phyloP scores from a whole-genome alignment of 2,113 vertebrate genomes.

The Girardinichthys multiradiatus region DNA sequence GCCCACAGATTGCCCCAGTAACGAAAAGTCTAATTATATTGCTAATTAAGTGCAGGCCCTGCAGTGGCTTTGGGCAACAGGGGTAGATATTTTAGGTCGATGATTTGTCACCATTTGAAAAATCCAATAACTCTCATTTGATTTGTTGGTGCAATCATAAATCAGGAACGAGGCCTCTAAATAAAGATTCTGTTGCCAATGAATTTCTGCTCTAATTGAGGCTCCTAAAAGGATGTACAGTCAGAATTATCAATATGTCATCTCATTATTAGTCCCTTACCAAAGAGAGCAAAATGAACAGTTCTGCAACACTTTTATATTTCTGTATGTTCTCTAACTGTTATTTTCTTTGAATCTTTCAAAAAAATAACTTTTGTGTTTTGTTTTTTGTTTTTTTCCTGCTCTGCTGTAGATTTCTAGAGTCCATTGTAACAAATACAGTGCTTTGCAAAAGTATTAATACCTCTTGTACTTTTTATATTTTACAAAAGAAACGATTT shows the following conservation, averaged over 20 bases:
- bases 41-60: conserved; percentile 75
- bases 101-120: conserved; percentile 76
- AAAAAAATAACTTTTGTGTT: not conserved
- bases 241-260: conserved; percentile 50
- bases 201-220: conserved; percentile 53
- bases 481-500: not conserved
- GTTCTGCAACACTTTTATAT: conserved; percentile 1
- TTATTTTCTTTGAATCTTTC: not conserved
- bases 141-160: conserved; percentile 66
- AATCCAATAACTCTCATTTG: conserved; percentile 69
- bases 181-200: conserved; percentile 48
- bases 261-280: conserved; percentile 23
- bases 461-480: not conserved
- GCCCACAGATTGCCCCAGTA: conserved; percentile 71
- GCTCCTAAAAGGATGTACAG: conserved; percentile 21
- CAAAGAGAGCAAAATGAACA: conserved; percentile 11
- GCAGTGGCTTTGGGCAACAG: conserved; percentile 61
- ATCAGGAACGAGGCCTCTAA: conserved; percentile 61
- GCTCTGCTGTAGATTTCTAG: not conserved
- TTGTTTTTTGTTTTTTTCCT: not conserved
- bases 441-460: not conserved
- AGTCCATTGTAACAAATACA: not conserved
- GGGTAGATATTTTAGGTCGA: conserved; percentile 77
- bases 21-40: conserved; percentile 80
- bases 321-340: conserved; percentile 1